These are phyloP conservation scores for Heterodera filipjevi DNA, from an alignment of 2,888 invertebrate species.

Conservation along the genomic window DNA sequence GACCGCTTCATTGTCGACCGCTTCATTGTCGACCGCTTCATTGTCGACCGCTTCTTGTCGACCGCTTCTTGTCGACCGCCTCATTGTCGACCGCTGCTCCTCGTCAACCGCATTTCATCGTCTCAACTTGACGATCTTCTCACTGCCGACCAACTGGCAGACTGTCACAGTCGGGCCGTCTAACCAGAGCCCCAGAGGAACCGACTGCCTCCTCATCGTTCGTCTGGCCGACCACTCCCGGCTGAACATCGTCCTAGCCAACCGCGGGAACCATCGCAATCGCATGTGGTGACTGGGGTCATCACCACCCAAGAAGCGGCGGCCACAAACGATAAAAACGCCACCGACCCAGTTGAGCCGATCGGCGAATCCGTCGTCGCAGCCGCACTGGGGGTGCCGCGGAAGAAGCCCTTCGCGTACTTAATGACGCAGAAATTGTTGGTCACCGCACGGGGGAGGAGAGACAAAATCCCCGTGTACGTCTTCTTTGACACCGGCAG, in stretches of 20 bases:
- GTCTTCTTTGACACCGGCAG: constrained; percentile 16
- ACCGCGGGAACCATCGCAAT: not conserved
- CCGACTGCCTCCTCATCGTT: too few relatives aligned
- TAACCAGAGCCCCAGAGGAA: too few relatives aligned
- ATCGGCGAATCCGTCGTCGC: not conserved
- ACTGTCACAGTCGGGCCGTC: too few relatives aligned
- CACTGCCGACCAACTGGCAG: too few relatives aligned
- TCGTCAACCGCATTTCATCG: not conserved
- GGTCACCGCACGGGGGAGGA: not conserved
- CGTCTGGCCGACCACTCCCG: not conserved
- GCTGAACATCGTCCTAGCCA: not conserved
- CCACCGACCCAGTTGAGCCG: not conserved
- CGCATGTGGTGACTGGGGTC: not conserved
- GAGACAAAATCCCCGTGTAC: not conserved
- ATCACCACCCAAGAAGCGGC: too few relatives aligned
- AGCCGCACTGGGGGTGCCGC: not conserved
- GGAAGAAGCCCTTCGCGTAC: not conserved
- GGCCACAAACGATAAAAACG: not conserved
- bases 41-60: not conserved
- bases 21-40: not conserved
- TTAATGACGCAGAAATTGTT: not conserved
- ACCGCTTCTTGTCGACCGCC: not conserved
- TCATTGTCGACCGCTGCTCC: not conserved
- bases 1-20: not conserved
- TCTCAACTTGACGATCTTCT: not conserved